A percentile compares a stretch with the other conserved stretches of the same genome.
Conservation (phyloP, 2,113 vertebrate genomes). For the Heterotilapia buettikoferi region DNA sequence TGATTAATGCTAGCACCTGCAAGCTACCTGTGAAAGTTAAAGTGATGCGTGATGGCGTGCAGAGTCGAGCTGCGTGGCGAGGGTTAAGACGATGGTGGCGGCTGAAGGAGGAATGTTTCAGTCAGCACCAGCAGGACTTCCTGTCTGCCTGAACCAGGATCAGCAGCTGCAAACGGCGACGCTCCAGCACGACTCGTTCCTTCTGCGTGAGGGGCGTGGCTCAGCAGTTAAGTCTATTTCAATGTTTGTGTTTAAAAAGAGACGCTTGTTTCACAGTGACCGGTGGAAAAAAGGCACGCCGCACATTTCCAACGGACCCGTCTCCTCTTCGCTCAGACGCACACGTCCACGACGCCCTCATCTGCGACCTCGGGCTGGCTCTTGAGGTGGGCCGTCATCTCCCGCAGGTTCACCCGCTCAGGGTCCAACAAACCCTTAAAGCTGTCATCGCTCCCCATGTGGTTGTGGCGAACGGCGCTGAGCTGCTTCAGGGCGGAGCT, state of each 20-base stretch:
- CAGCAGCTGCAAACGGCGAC: background rate
- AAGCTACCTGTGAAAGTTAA: background rate
- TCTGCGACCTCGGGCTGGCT: background rate
- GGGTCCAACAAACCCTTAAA: background rate
- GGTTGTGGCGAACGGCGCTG: background rate
- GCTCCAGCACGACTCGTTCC: background rate
- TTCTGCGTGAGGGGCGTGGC: background rate
- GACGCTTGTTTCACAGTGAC: background rate
- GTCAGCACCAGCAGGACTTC: background rate
- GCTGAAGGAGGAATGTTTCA: background rate
- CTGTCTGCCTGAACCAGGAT: background rate
- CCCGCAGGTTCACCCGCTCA: conserved; percentile 9
- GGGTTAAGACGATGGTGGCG: background rate
- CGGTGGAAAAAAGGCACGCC: background rate
- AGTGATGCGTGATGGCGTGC: background rate
- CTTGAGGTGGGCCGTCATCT: background rate
- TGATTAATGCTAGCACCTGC: background rate
- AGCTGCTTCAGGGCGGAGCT: background rate
- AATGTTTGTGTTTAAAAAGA: background rate
- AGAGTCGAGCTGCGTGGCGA: background rate
- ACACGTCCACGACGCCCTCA: conserved; percentile 11
- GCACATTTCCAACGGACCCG: background rate
- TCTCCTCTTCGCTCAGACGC: background rate
- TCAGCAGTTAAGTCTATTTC: background rate
- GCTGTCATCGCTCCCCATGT: fast-evolving